Base-by-base conservation (phyloP, 2,888 invertebrate species). In the Cryptus viduatorius region DNA sequence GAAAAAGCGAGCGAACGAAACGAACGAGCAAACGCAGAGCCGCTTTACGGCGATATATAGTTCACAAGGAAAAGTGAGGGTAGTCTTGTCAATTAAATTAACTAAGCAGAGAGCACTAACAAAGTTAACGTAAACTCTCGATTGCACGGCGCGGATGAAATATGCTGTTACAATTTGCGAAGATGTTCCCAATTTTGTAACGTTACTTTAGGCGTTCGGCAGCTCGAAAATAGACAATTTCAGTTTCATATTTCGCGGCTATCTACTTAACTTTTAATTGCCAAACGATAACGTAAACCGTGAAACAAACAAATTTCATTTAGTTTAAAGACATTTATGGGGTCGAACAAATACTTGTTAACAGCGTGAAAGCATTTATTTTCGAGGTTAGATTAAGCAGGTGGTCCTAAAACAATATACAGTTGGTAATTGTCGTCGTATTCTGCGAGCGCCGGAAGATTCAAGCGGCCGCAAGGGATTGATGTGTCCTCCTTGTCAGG, bases 61-160 rank as follows among this genome's bases (percentile, higher is more conserved):
- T 73, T 79, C 50, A 50, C 53, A 4, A 19, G 31, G 19, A 29
- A 73, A 68, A 78, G 82, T 79, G 78, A 37, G 37, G 50, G 19
- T 76, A 31, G 68, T 69, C 78, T 44, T 12, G 68, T 16, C 42
- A 79, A 82, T 78, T 67, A 68, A 71, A 59, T 82, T 78, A 82
- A 14, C 19, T 16, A 29, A 42, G 42, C 19, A 19, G 68, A 59
- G 80, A 69, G 67, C 67, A 73, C 61, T 72, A 68, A 73, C 78
- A 48, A 71, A 67, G 68, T 59, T 68, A 78, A 73, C 56, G 50
- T n/a, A 50, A n/a, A 16, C 16, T 14, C 50, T 50, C 50, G 14
- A n/a, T 50, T 50, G 16, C 50, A 14, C 50, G 16, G 14, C 50
- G 50, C 50, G 50, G 50, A 50, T 50, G 50, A 37, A 37, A 37